Evolutionary conservation across 1,140 invertebrate genomes (phyloP).

Genomic region (Danaus melanippus): DNA sequence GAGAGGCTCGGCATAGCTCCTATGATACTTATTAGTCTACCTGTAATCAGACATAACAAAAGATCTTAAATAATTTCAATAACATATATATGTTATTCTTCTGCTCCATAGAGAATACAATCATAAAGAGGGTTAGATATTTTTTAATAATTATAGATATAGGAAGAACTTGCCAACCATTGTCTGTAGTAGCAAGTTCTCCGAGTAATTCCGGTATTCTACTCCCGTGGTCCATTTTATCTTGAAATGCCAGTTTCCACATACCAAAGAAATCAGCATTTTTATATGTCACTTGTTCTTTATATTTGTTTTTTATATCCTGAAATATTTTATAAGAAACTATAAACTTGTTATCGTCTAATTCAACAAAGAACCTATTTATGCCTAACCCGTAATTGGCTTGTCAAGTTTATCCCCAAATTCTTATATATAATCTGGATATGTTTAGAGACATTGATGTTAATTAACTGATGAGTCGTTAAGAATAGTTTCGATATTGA

Average conservation of each 20-base stretch:
- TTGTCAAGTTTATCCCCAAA: too few relatives aligned
- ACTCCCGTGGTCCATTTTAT: conserved; percentile 73
- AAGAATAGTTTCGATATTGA: too few relatives aligned
- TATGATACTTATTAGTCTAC: conserved; percentile 66
- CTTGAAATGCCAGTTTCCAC: conserved; percentile 72
- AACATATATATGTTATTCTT: background rate
- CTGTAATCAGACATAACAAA: conserved; percentile 35
- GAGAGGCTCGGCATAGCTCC: conserved; percentile 69
- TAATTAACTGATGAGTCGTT: too few relatives aligned
- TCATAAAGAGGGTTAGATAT: too few relatives aligned
- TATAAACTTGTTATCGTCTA: background rate
- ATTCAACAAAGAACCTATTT: too few relatives aligned
- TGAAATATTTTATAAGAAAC: conserved; percentile 21
- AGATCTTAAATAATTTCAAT: background rate
- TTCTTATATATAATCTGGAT: too few relatives aligned
- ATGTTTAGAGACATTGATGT: too few relatives aligned
- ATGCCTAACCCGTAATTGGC: too few relatives aligned
- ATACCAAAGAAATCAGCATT: conserved; percentile 72
- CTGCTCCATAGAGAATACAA: too few relatives aligned
- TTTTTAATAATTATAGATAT: background rate
- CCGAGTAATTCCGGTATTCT: conserved; percentile 64
- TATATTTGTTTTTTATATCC: conserved; percentile 43
- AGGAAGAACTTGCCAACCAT: conserved; percentile 28
- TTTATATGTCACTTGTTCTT: conserved; percentile 43
- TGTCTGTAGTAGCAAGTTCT: conserved; percentile 49